phyloP scores from a whole-genome alignment of 2,888 invertebrate genomes.

The Cyrtodaria siliqua region DNA sequence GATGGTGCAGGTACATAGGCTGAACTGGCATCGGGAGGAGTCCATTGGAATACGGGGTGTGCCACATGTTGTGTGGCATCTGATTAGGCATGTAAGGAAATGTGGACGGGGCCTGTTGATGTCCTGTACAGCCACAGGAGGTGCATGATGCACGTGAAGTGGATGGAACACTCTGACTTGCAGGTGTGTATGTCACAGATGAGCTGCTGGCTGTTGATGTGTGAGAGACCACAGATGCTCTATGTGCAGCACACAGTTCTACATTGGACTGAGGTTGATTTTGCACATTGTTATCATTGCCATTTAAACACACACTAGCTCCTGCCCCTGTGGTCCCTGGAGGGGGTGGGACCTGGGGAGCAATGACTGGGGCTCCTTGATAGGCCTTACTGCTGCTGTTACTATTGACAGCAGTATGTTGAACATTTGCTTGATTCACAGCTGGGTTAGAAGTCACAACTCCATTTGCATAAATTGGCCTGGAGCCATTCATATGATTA shows the following conservation, averaged over 20 bases:
- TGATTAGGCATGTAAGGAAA: slow-evolving; percentile 55
- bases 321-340: slow-evolving; percentile 2
- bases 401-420: slow-evolving; percentile 38
- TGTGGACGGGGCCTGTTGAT: slow-evolving; percentile 14
- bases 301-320: slow-evolving; percentile 19
- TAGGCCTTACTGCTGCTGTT: slow-evolving; percentile 37
- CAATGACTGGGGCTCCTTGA: slow-evolving; percentile 32
- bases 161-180: slow-evolving; percentile 28
- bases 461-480: slow-evolving; percentile 10
- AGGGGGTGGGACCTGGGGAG: slow-evolving; percentile 19
- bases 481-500: slow-evolving; percentile 11
- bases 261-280: slow-evolving; percentile 7
- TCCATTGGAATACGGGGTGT: slow-evolving; percentile 59
- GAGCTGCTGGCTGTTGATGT: slow-evolving; percentile 34
- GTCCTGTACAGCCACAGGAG: slow-evolving; percentile 70
- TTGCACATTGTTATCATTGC: slow-evolving; percentile 17
- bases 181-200: slow-evolving; percentile 30
- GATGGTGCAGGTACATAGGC: slow-evolving; percentile 46
- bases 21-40: slow-evolving; percentile 54
- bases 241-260: slow-evolving; percentile 1
- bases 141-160: slow-evolving; percentile 53
- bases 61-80: slow-evolving; percentile 66
- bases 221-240: slow-evolving; percentile 22
- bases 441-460: not conserved
- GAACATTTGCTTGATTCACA: slow-evolving; percentile 20